Evolutionary conservation across 1,140 invertebrate genomes (phyloP).

Genomic region (Drosophila malerkotliana): DNA sequence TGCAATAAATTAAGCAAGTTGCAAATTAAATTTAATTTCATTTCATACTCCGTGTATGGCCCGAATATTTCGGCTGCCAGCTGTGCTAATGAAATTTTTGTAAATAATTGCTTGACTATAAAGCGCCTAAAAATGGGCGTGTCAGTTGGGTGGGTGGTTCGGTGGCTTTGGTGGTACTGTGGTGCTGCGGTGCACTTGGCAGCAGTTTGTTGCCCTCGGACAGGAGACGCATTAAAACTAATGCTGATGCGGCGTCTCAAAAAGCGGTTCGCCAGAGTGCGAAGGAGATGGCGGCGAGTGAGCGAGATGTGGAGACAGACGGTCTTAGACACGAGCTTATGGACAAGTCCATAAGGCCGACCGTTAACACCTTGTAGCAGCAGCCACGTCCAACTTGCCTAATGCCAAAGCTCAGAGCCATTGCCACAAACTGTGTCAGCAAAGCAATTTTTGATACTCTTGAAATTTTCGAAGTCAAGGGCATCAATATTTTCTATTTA

Average conservation of each 20-base stretch:
- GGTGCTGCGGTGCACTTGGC: slow-evolving; percentile 31
- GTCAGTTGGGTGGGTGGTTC: slow-evolving; percentile 3
- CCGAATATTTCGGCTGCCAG: slow-evolving; percentile 50
- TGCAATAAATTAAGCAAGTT: slow-evolving; percentile 79
- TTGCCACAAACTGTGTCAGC: slow-evolving; percentile 80
- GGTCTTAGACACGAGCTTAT: slow-evolving; percentile 75
- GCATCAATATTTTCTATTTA: background rate
- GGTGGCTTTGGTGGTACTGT: too few species aligned
- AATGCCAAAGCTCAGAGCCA: slow-evolving; percentile 80
- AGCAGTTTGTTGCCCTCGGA: slow-evolving; percentile 67
- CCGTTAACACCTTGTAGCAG: slow-evolving; percentile 79
- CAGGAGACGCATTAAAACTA: slow-evolving; percentile 74
- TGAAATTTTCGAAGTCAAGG: background rate
- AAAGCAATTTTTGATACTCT: slow-evolving; percentile 71
- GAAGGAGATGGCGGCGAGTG: background rate
- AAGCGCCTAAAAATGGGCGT: slow-evolving; percentile 50
- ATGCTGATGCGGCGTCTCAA: slow-evolving; percentile 69
- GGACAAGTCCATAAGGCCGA: slow-evolving; percentile 79
- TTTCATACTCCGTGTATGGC: slow-evolving; percentile 41
- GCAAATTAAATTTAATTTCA: slow-evolving; percentile 75
- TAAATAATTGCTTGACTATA: slow-evolving; percentile 65
- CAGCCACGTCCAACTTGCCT: slow-evolving; percentile 75
- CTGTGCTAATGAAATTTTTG: slow-evolving; percentile 77
- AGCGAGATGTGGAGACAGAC: slow-evolving; percentile 37
- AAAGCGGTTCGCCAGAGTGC: slow-evolving; percentile 2